Base-by-base conservation (phyloP, 2,888 invertebrate species). In the Apamea monoglypha region DNA sequence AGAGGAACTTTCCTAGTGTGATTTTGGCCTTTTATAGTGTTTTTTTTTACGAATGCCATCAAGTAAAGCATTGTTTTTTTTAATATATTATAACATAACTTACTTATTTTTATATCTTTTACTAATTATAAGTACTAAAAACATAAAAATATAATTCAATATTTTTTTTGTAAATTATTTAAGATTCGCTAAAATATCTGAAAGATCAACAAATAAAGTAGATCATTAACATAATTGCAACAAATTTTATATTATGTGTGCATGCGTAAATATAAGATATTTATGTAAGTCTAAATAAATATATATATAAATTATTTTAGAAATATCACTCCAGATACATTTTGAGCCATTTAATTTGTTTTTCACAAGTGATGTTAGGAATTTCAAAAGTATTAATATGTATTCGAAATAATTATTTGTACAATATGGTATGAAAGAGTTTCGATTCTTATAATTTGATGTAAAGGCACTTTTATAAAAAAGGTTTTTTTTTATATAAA, bases 151-250 rank as follows among this genome's bases (percentile, higher is more conserved):
- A 82, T 76, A 74, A 25, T 64, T 76, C n/a, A 71, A 63, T 83
- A 75, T 74, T 50, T 78, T 25, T 74, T 74, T 80, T 88, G 68
- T 85, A 80, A 81, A 73, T 78, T 82, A 81, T 80, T 72, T 80
- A 88, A 90, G 90, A 90, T 91, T 90, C 88, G 79, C 87, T 91
- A 90, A 90, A 91, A 91, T 91, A 92, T 90, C 88, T 90, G 81
- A 88, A 90, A 87, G 88, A 88, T 89, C 91, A 92, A 92, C 91
- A 90, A 88, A 61, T 67, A 78, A 83, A 83, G 90, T 89, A 89
- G 86, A 90, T 89, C 83, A 80, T 84, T 84, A 87, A 82, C 78
- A 86, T 73, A 73, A 81, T 80, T 83, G 61, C 77, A 85, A 81
- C 81, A 76, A 70, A 68, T 74, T 63, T 79, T 77, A 76, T 75